Percentiles rank a stretch among this genome's conserved stretches.
Evolutionary conservation across 2,888 invertebrate genomes (phyloP).

Genomic region (Melieria crassipennis): DNA sequence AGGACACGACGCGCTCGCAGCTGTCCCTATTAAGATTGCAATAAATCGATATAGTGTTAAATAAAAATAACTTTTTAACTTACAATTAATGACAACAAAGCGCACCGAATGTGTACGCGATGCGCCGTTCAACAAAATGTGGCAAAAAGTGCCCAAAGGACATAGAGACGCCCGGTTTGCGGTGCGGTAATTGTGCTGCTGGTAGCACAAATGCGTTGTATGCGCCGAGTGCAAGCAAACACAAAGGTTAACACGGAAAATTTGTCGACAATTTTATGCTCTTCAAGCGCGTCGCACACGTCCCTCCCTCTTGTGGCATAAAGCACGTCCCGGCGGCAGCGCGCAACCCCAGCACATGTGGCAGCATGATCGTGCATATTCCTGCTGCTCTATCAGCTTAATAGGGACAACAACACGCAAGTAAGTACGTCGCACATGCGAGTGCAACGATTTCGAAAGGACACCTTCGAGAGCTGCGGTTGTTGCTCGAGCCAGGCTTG

Average conservation of each 20-base stretch:
- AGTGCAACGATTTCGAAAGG: too few relatives aligned
- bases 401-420: too few relatives aligned
- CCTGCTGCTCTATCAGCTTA: too few relatives aligned
- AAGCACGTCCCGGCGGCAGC: too few relatives aligned
- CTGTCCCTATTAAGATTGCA: conserved; percentile 41
- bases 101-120: neutral
- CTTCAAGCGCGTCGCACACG: too few relatives aligned
- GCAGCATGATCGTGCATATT: too few relatives aligned
- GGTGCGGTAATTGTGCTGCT: conserved; percentile 30
- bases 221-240: conserved; percentile 36
- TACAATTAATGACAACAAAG: conserved; percentile 51
- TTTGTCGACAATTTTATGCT: conserved; percentile 48
- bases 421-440: too few relatives aligned
- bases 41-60: conserved; percentile 38
- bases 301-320: too few relatives aligned
- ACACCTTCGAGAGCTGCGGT: too few relatives aligned
- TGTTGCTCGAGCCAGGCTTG: too few relatives aligned
- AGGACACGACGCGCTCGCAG: conserved; percentile 37
- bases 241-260: conserved; percentile 51
- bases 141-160: neutral
- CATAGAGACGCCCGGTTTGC: too few relatives aligned
- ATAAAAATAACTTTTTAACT: conserved; percentile 54
- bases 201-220: conserved; percentile 4
- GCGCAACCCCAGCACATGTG: too few relatives aligned
- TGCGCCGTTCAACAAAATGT: neutral